A percentile compares a stretch with the other conserved stretches of the same genome.
Conservation (phyloP, 2,113 vertebrate genomes). For the Sula dactylatra region DNA sequence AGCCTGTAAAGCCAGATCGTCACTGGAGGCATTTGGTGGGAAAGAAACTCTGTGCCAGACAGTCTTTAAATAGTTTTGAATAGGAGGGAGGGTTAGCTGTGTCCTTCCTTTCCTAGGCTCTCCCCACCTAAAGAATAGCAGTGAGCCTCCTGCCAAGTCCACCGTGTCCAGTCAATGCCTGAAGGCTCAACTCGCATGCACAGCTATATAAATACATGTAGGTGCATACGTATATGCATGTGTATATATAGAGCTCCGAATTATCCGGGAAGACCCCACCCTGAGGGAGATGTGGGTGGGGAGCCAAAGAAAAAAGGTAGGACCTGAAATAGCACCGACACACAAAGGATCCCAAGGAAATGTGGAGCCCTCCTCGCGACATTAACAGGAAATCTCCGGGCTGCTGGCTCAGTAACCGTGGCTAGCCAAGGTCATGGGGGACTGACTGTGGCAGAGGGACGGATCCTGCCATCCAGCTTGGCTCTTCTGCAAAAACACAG, state of each 20-base stretch:
- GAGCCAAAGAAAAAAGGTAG: neutral
- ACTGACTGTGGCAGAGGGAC: fast-evolving
- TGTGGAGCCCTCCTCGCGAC: neutral
- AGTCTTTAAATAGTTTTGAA: constrained; percentile 49
- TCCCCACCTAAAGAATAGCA: constrained; percentile 45
- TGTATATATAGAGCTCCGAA: neutral
- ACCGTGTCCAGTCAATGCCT: neutral
- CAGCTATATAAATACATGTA: neutral
- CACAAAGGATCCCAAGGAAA: constrained; percentile 60
- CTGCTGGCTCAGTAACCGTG: neutral
- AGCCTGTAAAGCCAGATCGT: constrained; percentile 22
- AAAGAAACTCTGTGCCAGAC: constrained; percentile 44
- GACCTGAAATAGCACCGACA: neutral
- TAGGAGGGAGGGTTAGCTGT: constrained; percentile 28
- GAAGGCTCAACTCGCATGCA: neutral
- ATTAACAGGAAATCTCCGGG: neutral
- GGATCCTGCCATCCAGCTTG: neutral
- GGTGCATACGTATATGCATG: neutral
- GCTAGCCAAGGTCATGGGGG: neutral
- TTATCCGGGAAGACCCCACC: constrained; percentile 25
- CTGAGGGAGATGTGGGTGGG: constrained; percentile 25
- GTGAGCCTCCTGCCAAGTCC: neutral
- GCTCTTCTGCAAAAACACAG: neutral
- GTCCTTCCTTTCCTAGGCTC: constrained; percentile 58
- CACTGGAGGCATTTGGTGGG: constrained; percentile 51